Evolutionary conservation across 64 coral and sea anemone genomes (phyloP).

Genomic region (Pocillopora verrucosa): DNA sequence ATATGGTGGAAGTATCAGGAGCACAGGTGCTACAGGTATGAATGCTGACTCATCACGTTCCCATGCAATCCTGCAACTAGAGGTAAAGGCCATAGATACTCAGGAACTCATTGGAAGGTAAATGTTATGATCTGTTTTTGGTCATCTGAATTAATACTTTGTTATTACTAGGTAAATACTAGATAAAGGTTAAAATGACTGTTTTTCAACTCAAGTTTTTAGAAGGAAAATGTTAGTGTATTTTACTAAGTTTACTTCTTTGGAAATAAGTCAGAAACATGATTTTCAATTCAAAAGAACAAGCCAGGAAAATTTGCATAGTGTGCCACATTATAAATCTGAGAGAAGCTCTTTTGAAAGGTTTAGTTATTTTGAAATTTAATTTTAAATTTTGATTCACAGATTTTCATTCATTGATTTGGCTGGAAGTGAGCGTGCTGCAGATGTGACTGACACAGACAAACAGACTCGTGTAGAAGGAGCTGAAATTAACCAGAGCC

Average conservation of each 20-base stretch:
- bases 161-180: no score
- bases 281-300: no score
- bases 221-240: no score
- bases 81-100: slow-evolving; percentile 53
- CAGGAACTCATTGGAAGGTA: slow-evolving; percentile 69
- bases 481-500: slow-evolving; percentile 93
- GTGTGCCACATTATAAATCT: no score
- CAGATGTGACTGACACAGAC: slow-evolving; percentile 91
- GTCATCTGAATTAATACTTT: no score
- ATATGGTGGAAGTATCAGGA: slow-evolving; percentile 67
- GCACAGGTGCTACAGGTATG: slow-evolving; percentile 81
- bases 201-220: no score
- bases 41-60: slow-evolving; percentile 92
- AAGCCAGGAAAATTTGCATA: no score
- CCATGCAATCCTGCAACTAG: slow-evolving; percentile 79
- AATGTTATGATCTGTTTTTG: neutral
- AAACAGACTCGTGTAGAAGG: slow-evolving; percentile 88
- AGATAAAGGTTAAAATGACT: no score
- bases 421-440: slow-evolving; percentile 82
- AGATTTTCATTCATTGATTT: slow-evolving; percentile 94
- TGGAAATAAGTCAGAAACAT: no score
- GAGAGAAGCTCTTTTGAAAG: no score
- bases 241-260: no score
- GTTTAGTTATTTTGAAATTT: neutral
- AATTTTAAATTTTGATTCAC: neutral